phyloP scores from a whole-genome alignment of 2,113 vertebrate species.

The Ceyx cyanopectus region DNA sequence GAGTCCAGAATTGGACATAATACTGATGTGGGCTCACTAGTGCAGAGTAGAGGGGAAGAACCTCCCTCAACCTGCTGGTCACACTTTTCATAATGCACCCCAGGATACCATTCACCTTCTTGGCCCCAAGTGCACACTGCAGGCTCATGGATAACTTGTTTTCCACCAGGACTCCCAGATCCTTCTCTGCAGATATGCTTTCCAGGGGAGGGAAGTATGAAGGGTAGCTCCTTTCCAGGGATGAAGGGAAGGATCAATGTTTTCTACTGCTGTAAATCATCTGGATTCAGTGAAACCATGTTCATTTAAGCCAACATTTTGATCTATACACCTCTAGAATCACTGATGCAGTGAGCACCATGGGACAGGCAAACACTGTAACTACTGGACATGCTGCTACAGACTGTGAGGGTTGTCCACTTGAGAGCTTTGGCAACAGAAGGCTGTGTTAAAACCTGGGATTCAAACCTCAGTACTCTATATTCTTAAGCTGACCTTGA shows the following conservation, averaged over 20 bases:
- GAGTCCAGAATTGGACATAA: too few species aligned
- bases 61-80: too few species aligned
- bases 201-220: neutral
- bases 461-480: neutral
- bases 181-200: neutral
- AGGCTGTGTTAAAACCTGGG: neutral
- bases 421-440: neutral
- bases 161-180: neutral
- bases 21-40: too few species aligned
- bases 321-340: neutral
- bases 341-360: neutral
- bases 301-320: neutral
- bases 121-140: too few species aligned
- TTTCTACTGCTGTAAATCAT: neutral
- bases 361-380: neutral
- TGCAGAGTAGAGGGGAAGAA: too few species aligned
- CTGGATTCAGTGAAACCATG: neutral
- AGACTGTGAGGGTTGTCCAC: neutral
- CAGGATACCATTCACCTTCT: too few species aligned
- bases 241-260: neutral
- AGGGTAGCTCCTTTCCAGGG: neutral
- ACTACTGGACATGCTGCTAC: neutral
- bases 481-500: neutral
- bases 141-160: too few species aligned
- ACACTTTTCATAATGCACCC: too few species aligned